Evolutionary conservation across 2,113 vertebrate species (phyloP), one percentile per base, ranked within the genome.

Genomic region (Globicephala melas): DNA sequence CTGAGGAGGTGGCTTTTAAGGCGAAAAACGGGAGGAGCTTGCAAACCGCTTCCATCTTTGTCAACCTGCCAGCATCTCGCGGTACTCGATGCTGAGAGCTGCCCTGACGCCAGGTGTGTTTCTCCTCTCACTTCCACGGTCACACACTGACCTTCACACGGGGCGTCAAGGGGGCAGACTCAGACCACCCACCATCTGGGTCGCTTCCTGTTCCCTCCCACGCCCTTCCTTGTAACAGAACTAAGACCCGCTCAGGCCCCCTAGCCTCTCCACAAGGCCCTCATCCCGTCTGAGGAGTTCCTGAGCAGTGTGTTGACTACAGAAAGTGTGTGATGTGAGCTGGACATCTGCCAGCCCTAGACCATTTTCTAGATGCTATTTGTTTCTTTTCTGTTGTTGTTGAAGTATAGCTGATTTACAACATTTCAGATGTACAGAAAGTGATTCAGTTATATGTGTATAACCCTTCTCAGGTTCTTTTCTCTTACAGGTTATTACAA

Each of bases 21-120:
- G 53, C 21, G 77, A 50, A 5, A 18, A 2, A 4, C 6, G 4
- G 3, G 63, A 79, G 17, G 31, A 5, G 28, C 28, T 2, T 2
- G 2, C 11, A 18, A 15, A 2, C 31, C 15, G 47, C 83, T n/a
- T 47, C 84, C 33, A 41, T 47, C 82, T 63, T 9, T 55, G 83
- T 47, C 84, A 67, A 21, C 36, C 55, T 33, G 41, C 1, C 8
- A 28, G 68, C 8, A 6, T 33, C 18, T 11, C 26, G 10, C 17
- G 1, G 6, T 9, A 5, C 36, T 58, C 6, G 12, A 8, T 0
- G 63, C 23, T 6, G 70, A 36, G 73, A 5, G 12, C 3, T 0
- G 3, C n/a, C 73, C 70, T n/a, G 41, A 33, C 2, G 23, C 3
- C 20, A 1, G 3, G 8, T 4, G 23, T 8, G 73, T 53, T 25